Evolutionary conservation across 1,140 invertebrate genomes (phyloP).

Genomic region (Coptotermes formosanus): DNA sequence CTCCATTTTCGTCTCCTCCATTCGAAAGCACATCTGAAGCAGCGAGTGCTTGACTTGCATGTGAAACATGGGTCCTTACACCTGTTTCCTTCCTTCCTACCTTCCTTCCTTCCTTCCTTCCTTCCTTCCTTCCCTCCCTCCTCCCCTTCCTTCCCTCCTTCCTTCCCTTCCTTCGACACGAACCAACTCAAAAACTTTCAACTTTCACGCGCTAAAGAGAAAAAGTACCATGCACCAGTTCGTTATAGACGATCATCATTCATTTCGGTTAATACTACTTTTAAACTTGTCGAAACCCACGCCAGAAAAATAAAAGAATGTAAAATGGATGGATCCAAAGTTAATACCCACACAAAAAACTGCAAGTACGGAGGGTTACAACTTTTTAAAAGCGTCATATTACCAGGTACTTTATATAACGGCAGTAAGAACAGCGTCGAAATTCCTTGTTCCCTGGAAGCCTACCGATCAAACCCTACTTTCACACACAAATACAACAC

Average conservation of each 20-base stretch:
- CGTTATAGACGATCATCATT: background rate
- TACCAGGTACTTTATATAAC: background rate
- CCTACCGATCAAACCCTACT: background rate
- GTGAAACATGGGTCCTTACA: background rate
- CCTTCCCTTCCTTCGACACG: background rate
- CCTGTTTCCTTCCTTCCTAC: background rate
- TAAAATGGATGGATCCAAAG: background rate
- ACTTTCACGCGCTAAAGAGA: background rate
- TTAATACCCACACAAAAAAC: background rate
- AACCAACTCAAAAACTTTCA: background rate
- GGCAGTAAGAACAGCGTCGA: background rate
- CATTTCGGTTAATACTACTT: slow-evolving; percentile 25
- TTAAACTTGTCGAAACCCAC: slow-evolving; percentile 24
- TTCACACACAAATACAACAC: too few species aligned
- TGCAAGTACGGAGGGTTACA: background rate
- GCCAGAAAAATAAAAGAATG: slow-evolving; percentile 25
- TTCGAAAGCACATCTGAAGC: too few species aligned
- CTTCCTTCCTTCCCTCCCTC: too few species aligned
- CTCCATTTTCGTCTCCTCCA: background rate
- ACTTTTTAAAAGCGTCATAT: background rate
- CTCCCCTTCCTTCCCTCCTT: too few species aligned
- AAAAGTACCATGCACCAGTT: slow-evolving; percentile 10
- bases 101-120: too few species aligned
- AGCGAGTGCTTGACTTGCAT: too few species aligned
- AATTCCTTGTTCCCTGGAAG: background rate